Evolutionary conservation across 2,797 vertebrate species (phyloP), one percentile per base, ranked within the genome.

Genomic region (Cyclura pinguis): DNA sequence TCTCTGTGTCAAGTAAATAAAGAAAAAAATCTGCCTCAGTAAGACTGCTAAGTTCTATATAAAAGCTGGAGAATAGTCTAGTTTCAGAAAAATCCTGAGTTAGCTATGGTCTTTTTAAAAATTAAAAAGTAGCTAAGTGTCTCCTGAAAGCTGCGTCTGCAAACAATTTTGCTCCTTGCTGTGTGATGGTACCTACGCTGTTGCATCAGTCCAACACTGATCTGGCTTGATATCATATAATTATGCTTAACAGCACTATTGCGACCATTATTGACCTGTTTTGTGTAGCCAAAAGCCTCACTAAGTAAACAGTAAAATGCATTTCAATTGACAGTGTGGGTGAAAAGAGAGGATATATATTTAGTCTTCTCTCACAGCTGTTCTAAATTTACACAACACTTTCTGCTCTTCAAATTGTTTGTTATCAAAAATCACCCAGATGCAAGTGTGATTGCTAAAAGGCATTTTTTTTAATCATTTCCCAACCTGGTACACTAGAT

Each of bases 401-500:
- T 94, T 92, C 80, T 86, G 83, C 81, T 38, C 81, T 89, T 38
- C 83, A 92, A 93, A 91, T 95, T 94, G 80, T 93, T 87, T 94
- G 94, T 69, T 92, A 47, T 86, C 85, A 81, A 92, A 47, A 90
- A 82, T 91, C 29, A 89, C 57, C 73, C 76, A 92, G 76, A 35
- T 76, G 93, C 81, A 18, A 22, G 80, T 93, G 52, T 20, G 80
- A 93, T 72, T 86, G 85, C 83, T 84, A 72, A 86, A 86, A 59
- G 62, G 52, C 67, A 22, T 82, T 89, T 88, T 89, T 88, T 47
- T 47, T 47, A 47, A 81, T 73, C 29, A n/a, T 87, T 27, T 90
- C 52, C 4, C 8, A 80, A 12, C 13, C 22, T 86, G 27, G 88
- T 42, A 57, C 8, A 47, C 0, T 0, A 89, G 87, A 78, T 24